phyloP scores from a whole-genome alignment of 2,888 invertebrate genomes.

The Drosophila pegasa region DNA sequence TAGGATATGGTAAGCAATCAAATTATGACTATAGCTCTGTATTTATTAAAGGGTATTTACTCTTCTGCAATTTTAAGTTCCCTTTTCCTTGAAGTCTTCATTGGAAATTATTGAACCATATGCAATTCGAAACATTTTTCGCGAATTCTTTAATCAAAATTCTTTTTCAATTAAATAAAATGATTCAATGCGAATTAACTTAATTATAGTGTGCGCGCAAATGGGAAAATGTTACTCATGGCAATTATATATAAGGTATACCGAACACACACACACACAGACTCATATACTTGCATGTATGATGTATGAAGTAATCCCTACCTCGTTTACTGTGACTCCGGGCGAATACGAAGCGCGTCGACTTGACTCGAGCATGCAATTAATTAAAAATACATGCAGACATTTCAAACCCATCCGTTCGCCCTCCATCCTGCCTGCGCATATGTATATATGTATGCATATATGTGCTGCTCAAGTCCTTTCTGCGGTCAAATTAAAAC shows the following conservation, averaged over 20 bases:
- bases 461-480: conserved; percentile 34
- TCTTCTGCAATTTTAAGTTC: too few relatives aligned
- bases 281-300: conserved; percentile 1
- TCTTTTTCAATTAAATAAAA: conserved; percentile 28
- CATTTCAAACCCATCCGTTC: conserved; percentile 35
- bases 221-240: conserved; percentile 8
- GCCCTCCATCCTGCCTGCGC: not conserved
- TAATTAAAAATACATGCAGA: conserved; percentile 80
- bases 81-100: not conserved
- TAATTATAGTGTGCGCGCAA: conserved; percentile 16
- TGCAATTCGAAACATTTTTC: conserved; percentile 1
- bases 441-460: conserved; percentile 44
- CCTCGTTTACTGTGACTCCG: not conserved
- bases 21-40: not conserved
- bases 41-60: too few relatives aligned
- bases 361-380: conserved; percentile 66
- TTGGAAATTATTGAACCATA: not conserved
- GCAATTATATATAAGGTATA: conserved; percentile 27
- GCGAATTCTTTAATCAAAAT: conserved; percentile 18
- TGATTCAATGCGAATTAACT: conserved; percentile 35
- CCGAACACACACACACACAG: not conserved
- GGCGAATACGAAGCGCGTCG: conserved; percentile 35
- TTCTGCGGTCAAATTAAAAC: conserved; percentile 68
- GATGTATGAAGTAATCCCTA: conserved; percentile 13
- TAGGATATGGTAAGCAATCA: not conserved